Base-by-base conservation (phyloP, 2,888 invertebrate genomes). In the Nephrotoma guestfalica region DNA sequence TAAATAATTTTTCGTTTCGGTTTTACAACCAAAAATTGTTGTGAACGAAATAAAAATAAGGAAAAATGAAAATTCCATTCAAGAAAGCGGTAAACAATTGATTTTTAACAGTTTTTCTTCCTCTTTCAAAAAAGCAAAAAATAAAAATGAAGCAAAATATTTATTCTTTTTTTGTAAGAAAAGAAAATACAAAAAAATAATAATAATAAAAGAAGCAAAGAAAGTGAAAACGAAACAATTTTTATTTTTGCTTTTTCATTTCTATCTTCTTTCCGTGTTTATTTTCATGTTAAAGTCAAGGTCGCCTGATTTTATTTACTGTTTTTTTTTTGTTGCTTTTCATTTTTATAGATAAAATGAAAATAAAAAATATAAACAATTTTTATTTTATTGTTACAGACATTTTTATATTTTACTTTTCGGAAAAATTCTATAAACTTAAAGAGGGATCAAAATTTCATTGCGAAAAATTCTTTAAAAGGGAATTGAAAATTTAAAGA, bases 211-310 rank as follows among this genome's bases (percentile, higher is more conserved):
- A 71, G 9, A 71, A 71, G 71, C 71, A 41, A n/a, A 84, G 84
- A 84, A 84, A 84, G 84, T 84, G 84, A 84, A 84, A 84, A 84
- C 84, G 84, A 84, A 84, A 84, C 41, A 84, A 84, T 71, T 71
- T 71, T 71, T 71, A 71, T 71, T 71, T 71, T 71, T 71, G 71
- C 41, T 41, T 84, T 84, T 84, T 84, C n/a, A 41, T 84, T 84
- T 84, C 84, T 84, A 84, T 84, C 84, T 84, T 84, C 42, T 41
- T 41, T 84, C 84, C 84, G 84, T 84, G 84, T 84, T 84, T 84
- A 84, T 84, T 84, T 84, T 84, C 84, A 84, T 84, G 84, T 41
- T 84, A 84, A 84, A 84, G 84, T 84, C 84, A 84, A 84, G 84
- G 84, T 84, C 84, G 84, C 71, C 71, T 71, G 71, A 84, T 84